These are phyloP conservation scores for Drosophila cognata DNA, from an alignment of 2,888 invertebrate species.

Conservation along the genomic window DNA sequence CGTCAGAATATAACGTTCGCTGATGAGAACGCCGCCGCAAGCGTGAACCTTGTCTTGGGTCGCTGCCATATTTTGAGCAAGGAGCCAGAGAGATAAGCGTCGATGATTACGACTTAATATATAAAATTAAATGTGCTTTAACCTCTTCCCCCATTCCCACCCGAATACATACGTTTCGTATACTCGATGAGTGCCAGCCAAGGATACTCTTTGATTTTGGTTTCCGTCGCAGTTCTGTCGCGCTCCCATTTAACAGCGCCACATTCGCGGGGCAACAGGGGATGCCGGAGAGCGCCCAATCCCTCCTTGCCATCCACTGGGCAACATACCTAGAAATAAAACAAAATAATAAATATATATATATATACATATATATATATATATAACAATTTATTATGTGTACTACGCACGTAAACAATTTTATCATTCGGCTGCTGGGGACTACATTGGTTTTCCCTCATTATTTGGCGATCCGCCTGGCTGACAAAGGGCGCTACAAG, in stretches of 20 bases:
- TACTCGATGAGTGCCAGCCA: conserved; percentile 69
- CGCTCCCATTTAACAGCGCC: conserved; percentile 57
- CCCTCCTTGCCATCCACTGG: conserved; percentile 30
- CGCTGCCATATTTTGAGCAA: conserved; percentile 32
- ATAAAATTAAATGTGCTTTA: conserved; percentile 10
- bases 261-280: conserved; percentile 56
- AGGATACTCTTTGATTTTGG: conserved; percentile 65
- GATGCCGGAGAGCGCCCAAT: conserved; percentile 35
- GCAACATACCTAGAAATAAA: conserved; percentile 59
- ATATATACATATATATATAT: too few species aligned
- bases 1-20: conserved; percentile 62
- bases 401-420: conserved; percentile 43
- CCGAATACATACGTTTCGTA: conserved; percentile 45
- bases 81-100: conserved; percentile 32
- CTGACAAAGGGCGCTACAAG: conserved; percentile 19
- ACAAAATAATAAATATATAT: not conserved
- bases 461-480: conserved; percentile 42
- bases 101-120: not conserved
- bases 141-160: not conserved
- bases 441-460: conserved; percentile 63
- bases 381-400: not conserved
- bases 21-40: conserved; percentile 70
- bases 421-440: not conserved
- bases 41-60: conserved; percentile 61
- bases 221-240: conserved; percentile 36